Base-by-base conservation (phyloP, 2,797 vertebrate species). In the Euthynnus affinis region DNA sequence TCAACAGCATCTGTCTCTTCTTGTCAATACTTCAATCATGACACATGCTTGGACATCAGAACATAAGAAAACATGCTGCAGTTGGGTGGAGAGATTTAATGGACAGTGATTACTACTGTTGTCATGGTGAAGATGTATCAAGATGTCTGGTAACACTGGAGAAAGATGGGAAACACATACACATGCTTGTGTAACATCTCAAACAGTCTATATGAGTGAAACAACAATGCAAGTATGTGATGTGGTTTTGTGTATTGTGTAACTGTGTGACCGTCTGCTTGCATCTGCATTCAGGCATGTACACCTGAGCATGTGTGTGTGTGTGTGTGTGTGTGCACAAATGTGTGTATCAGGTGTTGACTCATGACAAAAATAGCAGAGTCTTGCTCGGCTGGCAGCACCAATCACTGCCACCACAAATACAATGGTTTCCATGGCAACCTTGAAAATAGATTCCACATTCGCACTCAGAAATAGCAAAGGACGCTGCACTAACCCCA, bases 401-500 rank as follows among this genome's bases (percentile, higher is more conserved):
- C 94, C 95, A 95, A 95, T 95, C 92, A 93, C 91, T 87, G 93
- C 84, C 85, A 91, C 92, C 90, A 91, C 93, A 95, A 95, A 95
- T 95, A 96, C 95, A 95, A 96, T 95, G 93, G 95, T 96, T 95
- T 94, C 95, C 93, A 95, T 89, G 95, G 94, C 92, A 96, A 95
- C 94, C 90, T 74, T 91, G 93, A 94, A 96, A 94, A 96, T 95
- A 96, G 95, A 96, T 93, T 94, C 91, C 63, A 91, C 88, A 85
- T 89, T 92, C 75, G 64, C 88, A 90, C 91, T 92, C 92, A 93
- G 90, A 94, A 94, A 94, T 94, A 94, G 93, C 90, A 92, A 92
- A 91, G 89, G 91, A 91, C 84, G 74, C 77, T 69, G 88, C 85
- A 80, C 85, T 91, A 90, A 91, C 91, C 92, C 92, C 88, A 84